Conservation (phyloP, 2,888 invertebrate species). For the Coremacera marginata region DNA sequence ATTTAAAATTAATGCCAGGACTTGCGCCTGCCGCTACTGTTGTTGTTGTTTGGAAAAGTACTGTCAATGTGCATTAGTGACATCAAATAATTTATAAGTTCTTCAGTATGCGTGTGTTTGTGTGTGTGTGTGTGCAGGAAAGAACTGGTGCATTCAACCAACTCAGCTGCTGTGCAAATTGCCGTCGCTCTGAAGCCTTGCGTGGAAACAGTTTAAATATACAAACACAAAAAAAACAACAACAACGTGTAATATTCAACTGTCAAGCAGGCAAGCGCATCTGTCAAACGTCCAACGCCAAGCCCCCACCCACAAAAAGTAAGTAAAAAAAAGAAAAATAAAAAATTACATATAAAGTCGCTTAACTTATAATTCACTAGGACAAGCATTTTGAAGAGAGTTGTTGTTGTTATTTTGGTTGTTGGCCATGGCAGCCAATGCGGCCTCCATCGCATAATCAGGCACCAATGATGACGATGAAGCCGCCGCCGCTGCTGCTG, state of each 20-base stretch:
- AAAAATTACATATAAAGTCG: slow-evolving; percentile 6
- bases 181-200: not conserved
- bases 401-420: not conserved
- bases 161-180: not conserved
- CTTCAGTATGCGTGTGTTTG: not conserved
- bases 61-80: not conserved
- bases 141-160: not conserved
- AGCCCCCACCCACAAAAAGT: not conserved
- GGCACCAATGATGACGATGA: slow-evolving; percentile 22
- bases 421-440: slow-evolving; percentile 40
- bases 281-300: not conserved
- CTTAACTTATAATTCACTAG: slow-evolving; percentile 53
- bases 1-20: not conserved
- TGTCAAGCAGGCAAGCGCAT: slow-evolving; percentile 39
- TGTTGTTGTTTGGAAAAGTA: too few relatives aligned
- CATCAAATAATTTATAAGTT: not conserved
- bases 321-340: not conserved
- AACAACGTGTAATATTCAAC: slow-evolving; percentile 64
- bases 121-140: not conserved
- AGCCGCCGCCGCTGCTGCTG: not conserved
- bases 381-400: slow-evolving; percentile 47
- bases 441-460: slow-evolving; percentile 36
- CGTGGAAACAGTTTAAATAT: slow-evolving; percentile 52
- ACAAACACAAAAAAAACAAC: slow-evolving; percentile 65
- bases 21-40: too few relatives aligned